Evolutionary conservation across 2,113 vertebrate species (phyloP), one percentile per base, ranked within the genome.

Genomic region (Notiomystis cincta): DNA sequence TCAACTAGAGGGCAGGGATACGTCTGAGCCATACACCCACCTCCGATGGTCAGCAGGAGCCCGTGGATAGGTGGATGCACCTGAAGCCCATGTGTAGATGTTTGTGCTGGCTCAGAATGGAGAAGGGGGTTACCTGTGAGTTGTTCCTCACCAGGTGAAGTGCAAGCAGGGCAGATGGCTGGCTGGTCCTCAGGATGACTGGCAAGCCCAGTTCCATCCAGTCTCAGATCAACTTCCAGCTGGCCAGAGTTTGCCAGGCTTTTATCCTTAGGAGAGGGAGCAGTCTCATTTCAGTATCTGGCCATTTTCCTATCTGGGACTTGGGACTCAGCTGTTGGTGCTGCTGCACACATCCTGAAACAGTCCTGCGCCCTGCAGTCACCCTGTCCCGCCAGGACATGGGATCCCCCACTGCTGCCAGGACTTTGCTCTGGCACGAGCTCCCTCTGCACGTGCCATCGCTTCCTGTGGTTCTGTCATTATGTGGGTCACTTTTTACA

Each of bases 1-100:
- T 37, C 0, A 1, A 61, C 0, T 6, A 8, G n/a, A 45, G 22
- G 1, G 15, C 18, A 13, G 47, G 42, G 42, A 18, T 1, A 1
- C 5, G 27, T 2, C 35, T 19, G 40, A 30, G n/a, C 47, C 64
- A 15, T 11, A 4, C 16, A 1, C 9, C 42, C 50, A 42, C 27
- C n/a, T 60, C 28, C 3, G 3, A 28, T 1, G 24, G 62, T 19
- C 77, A 30, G 33, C 0, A 0, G 91, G 18, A 67, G 67, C 30
- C 45, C 5, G 2, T 2, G 79, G 4, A 3, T 21, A 69, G 33
- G 20, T 22, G 18, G 20, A 3, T 35, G 21, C 42, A 7, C 47
- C 67, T 23, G 11, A 16, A 30, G 45, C 5, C 64, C 15, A 0
- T 0, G 19, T 37, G 47, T 5, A 3, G 38, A 20, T 8, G 2